Percentiles rank a stretch among this genome's conserved stretches.
Conservation (phyloP, 2,797 vertebrate species). For the Lepidocolaptes lacrymiger region DNA sequence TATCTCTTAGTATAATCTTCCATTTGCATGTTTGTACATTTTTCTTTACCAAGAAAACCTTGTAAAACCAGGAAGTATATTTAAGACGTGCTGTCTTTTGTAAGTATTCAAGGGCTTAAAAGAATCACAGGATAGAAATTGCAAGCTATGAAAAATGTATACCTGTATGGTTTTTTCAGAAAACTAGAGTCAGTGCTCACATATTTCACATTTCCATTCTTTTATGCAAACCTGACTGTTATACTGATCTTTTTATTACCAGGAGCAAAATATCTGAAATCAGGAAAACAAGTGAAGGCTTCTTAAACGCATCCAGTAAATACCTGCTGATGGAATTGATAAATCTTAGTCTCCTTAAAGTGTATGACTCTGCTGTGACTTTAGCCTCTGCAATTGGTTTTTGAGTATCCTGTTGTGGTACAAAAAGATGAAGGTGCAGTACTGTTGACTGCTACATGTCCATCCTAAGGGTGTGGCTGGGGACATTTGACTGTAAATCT, state of each 20-base stretch:
- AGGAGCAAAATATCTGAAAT: neutral
- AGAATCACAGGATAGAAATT: neutral
- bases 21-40: neutral
- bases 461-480: neutral
- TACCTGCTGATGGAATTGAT: neutral
- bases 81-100: neutral
- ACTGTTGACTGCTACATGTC: fast-evolving
- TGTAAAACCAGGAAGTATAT: neutral
- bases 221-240: neutral
- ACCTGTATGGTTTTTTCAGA: neutral
- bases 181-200: neutral
- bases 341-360: neutral
- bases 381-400: neutral
- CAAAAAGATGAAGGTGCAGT: neutral
- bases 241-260: neutral
- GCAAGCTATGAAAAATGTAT: neutral
- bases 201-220: neutral
- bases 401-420: neutral
- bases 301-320: neutral
- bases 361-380: neutral
- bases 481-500: neutral
- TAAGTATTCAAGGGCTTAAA: neutral
- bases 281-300: neutral
- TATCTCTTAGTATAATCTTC: neutral
- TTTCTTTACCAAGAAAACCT: neutral